Percentiles rank a stretch among this genome's conserved stretches.
phyloP scores from a whole-genome alignment of 2,113 vertebrate species.

The Cyanocitta stelleri region DNA sequence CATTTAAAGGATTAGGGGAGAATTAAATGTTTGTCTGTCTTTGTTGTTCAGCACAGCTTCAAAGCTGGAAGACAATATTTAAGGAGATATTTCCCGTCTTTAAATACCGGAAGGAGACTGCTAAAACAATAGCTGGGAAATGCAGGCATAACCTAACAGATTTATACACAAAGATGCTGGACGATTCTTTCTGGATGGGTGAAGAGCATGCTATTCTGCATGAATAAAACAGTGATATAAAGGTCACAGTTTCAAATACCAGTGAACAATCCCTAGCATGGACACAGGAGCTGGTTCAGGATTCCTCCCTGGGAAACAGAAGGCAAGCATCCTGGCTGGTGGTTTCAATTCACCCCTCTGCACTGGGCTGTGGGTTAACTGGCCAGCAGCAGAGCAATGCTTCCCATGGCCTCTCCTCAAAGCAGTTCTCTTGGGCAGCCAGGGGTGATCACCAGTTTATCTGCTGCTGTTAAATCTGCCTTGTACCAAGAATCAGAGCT shows the following conservation, averaged over 20 bases:
- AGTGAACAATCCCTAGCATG: background rate
- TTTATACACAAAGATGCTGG: slow-evolving; percentile 23
- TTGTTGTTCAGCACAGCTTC: slow-evolving; percentile 41
- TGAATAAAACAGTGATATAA: background rate
- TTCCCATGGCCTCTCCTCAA: background rate
- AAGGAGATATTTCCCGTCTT: slow-evolving; percentile 26
- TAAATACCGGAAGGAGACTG: slow-evolving; percentile 17
- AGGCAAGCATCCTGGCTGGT: background rate
- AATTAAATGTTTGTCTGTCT: slow-evolving; percentile 48
- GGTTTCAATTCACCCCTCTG: background rate
- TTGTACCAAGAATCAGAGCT: background rate
- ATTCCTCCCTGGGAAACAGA: background rate
- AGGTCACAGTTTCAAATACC: background rate
- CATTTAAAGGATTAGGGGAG: slow-evolving; percentile 53
- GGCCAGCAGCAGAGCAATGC: background rate
- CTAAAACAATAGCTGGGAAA: slow-evolving; percentile 22
- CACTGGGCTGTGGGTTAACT: background rate
- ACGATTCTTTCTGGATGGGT: background rate
- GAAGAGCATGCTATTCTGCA: background rate
- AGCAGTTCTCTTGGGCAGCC: background rate
- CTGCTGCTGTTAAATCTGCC: background rate
- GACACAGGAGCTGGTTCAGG: background rate
- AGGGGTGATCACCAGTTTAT: background rate
- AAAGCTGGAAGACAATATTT: slow-evolving; percentile 25
- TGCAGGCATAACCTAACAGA: background rate